Percentiles rank a stretch among this genome's conserved stretches.
Evolutionary conservation across 2,797 vertebrate genomes (phyloP).

Genomic region (Eurystomus glaucurus): DNA sequence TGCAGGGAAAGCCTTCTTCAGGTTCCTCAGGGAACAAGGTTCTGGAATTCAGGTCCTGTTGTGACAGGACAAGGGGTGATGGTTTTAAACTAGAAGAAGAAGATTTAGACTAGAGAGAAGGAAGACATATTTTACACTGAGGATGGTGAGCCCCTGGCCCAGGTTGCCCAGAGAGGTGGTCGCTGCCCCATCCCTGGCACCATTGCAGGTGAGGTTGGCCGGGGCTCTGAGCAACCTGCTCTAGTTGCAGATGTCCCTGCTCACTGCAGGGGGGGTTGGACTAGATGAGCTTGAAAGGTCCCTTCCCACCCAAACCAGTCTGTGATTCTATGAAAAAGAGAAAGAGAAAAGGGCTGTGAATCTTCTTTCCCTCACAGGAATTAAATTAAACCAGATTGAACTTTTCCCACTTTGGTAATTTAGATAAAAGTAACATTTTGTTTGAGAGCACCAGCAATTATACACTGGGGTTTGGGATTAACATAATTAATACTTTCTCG

Average conservation of each 20-base stretch:
- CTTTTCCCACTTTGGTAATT: conserved; percentile 80
- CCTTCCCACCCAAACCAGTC: not conserved
- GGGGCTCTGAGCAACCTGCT: not conserved
- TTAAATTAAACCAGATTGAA: conserved; percentile 71
- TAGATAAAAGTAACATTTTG: conserved; percentile 85
- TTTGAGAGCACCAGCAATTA: conserved; percentile 83
- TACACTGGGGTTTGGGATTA: conserved; percentile 79
- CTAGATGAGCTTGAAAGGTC: not conserved
- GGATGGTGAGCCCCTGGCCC: not conserved
- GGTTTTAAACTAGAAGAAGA: not conserved
- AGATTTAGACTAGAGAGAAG: not conserved
- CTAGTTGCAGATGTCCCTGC: not conserved
- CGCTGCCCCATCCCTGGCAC: not conserved
- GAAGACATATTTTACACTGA: not conserved
- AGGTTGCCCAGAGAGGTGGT: not conserved
- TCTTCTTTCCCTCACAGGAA: not conserved
- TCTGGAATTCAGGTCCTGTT: not conserved
- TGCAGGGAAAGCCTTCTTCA: not conserved
- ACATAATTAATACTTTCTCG: conserved; percentile 79
- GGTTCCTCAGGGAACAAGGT: accelerated
- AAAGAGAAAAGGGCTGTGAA: not conserved
- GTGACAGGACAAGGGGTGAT: not conserved
- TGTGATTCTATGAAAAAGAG: not conserved
- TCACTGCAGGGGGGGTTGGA: not conserved
- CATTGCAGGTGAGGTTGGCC: not conserved